Evolutionary conservation across 1,140 invertebrate genomes (phyloP).

Genomic region (Nilaparvata lugens): DNA sequence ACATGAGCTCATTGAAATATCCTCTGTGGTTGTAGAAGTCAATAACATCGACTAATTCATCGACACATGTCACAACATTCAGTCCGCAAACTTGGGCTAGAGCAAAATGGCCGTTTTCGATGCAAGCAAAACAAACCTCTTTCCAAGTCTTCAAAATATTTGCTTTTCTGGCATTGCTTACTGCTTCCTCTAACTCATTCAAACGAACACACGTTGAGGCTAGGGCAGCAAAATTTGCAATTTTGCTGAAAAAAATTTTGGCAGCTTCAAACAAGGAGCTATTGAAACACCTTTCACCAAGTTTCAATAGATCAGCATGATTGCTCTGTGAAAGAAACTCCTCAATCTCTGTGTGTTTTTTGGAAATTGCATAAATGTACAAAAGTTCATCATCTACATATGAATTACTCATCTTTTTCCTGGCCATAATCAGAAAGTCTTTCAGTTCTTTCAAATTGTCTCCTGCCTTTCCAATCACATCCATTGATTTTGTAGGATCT

Average conservation of each 20-base stretch:
- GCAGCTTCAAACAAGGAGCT: conserved; percentile 97
- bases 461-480: conserved; percentile 91
- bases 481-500: conserved; percentile 93
- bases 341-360: conserved; percentile 90
- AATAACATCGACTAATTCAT: conserved; percentile 96
- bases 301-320: conserved; percentile 88
- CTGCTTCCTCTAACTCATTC: conserved; percentile 97
- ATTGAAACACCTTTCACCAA: conserved; percentile 97
- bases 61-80: conserved; percentile 98
- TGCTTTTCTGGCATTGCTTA: conserved; percentile 95
- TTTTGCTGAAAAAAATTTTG: conserved; percentile 96
- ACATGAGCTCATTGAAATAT: conserved; percentile 96
- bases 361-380: conserved; percentile 96
- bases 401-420: conserved; percentile 95
- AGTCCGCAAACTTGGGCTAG: conserved; percentile 98
- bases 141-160: conserved; percentile 99
- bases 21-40: conserved; percentile 96
- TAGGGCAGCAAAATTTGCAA: conserved; percentile 94
- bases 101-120: conserved; percentile 94
- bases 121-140: conserved; percentile 99
- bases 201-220: conserved; percentile 95
- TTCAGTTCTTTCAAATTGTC: conserved; percentile 96
- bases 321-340: conserved; percentile 99
- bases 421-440: conserved; percentile 92
- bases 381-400: conserved; percentile 98